Percentiles rank a stretch among this genome's conserved stretches.
Evolutionary conservation across 2,888 invertebrate species (phyloP).

Genomic region (Chydorus sphaericus): DNA sequence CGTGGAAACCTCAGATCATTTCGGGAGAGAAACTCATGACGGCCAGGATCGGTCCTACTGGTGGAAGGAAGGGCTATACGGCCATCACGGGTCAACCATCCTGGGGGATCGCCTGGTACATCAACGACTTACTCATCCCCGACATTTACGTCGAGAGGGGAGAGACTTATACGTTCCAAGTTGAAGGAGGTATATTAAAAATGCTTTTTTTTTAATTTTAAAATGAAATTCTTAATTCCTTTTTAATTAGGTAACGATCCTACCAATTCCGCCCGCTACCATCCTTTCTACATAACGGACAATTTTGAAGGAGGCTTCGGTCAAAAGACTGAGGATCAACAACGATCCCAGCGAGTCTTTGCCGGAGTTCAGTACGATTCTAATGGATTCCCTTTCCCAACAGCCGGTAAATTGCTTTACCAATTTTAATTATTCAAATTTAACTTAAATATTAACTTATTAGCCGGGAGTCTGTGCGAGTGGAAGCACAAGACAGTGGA

Average conservation of each 20-base stretch:
- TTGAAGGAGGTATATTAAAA: conserved; percentile 25
- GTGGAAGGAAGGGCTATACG: conserved; percentile 62
- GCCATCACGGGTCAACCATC: conserved; percentile 44
- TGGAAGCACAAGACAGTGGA: conserved; percentile 69
- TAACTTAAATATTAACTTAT: conserved; percentile 1
- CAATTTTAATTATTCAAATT: background rate
- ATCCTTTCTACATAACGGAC: conserved; percentile 82
- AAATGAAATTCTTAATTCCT: background rate
- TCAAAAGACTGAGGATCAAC: conserved; percentile 54
- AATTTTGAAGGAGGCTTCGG: conserved; percentile 73
- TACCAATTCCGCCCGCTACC: conserved; percentile 68
- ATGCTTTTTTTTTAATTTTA: background rate
- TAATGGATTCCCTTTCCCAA: conserved; percentile 63
- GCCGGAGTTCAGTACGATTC: conserved; percentile 64
- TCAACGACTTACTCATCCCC: conserved; percentile 28
- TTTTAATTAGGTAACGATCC: conserved; percentile 43
- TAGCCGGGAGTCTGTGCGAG: conserved; percentile 72
- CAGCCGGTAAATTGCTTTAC: conserved; percentile 40
- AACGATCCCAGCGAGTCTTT: conserved; percentile 53
- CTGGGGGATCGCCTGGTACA: conserved; percentile 29
- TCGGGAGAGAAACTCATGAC: conserved; percentile 47
- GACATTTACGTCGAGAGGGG: conserved; percentile 28
- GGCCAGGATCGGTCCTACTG: conserved; percentile 70
- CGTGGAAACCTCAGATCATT: conserved; percentile 54
- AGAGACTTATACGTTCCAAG: conserved; percentile 26